Conservation (phyloP, 2,888 invertebrate genomes). For the Sminthurides aquaticus region DNA sequence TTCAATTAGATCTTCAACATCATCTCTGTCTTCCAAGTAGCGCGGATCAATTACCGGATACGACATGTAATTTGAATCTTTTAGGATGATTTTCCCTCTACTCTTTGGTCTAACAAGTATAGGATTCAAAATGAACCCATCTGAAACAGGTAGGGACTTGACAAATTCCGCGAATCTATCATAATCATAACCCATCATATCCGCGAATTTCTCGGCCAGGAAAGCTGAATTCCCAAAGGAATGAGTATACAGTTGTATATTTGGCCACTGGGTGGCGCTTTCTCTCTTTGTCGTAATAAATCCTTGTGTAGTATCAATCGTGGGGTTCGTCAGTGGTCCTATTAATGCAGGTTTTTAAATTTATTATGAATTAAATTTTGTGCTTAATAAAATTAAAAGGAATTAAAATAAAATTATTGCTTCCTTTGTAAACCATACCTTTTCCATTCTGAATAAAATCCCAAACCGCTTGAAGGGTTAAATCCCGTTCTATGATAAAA, state of each 20-base stretch:
- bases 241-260: slow-evolving; percentile 30
- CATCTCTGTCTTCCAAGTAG: slow-evolving; percentile 30
- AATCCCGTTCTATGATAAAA: slow-evolving; percentile 29
- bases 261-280: slow-evolving; percentile 31
- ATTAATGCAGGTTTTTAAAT: not conserved
- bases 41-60: slow-evolving; percentile 30
- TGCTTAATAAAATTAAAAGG: not conserved
- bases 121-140: slow-evolving; percentile 24
- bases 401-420: not conserved
- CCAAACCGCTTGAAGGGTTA: slow-evolving; percentile 14
- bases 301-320: not conserved
- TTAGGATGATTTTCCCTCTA: slow-evolving; percentile 26
- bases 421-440: slow-evolving; percentile 20
- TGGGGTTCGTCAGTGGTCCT: slow-evolving; percentile 13
- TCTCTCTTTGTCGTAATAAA: not conserved
- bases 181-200: slow-evolving; percentile 17
- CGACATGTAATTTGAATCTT: slow-evolving; percentile 27
- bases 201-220: slow-evolving; percentile 14
- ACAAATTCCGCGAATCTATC: slow-evolving; percentile 21
- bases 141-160: slow-evolving; percentile 21
- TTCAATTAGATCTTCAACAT: slow-evolving; percentile 27
- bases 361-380: not conserved
- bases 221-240: slow-evolving; percentile 23
- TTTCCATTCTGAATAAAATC: slow-evolving; percentile 24
- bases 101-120: slow-evolving; percentile 26